A percentile compares a stretch with the other conserved stretches of the same genome.
These are phyloP conservation scores for Aspiorhynchus laticeps DNA, from an alignment of 2,113 vertebrate genomes.

Conservation along the genomic window DNA sequence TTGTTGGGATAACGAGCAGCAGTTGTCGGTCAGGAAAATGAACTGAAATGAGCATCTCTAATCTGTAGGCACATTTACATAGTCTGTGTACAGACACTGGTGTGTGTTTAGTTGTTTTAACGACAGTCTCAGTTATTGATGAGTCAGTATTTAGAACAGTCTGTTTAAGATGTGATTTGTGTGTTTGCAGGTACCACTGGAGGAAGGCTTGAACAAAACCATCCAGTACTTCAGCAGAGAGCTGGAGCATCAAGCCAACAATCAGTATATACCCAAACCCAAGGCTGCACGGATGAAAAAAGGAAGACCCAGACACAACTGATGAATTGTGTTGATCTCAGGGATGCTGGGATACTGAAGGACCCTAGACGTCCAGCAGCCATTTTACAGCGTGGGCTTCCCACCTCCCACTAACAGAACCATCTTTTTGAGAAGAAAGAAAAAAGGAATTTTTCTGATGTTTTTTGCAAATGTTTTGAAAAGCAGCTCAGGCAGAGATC, in stretches of 20 bases:
- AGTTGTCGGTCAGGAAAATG: too few relatives aligned
- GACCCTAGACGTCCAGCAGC: conserved; percentile 47
- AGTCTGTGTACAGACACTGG: background rate
- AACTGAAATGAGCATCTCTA: too few relatives aligned
- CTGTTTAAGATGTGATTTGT: background rate
- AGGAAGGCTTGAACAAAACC: conserved; percentile 98
- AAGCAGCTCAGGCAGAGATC: conserved; percentile 59
- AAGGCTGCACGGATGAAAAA: conserved; percentile 97
- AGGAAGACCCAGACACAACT: conserved; percentile 88
- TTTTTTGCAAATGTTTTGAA: conserved; percentile 65
- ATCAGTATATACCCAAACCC: conserved; percentile 98
- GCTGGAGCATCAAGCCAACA: conserved; percentile 96
- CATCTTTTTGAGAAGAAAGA: background rate
- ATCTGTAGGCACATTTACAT: background rate
- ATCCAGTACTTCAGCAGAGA: conserved; percentile 98
- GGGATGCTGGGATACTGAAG: conserved; percentile 43
- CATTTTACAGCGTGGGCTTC: conserved; percentile 34
- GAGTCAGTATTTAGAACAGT: background rate
- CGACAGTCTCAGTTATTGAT: too few relatives aligned
- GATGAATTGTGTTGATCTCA: conserved; percentile 63
- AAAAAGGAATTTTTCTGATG: conserved; percentile 18
- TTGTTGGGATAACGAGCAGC: too few relatives aligned
- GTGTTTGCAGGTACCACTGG: conserved; percentile 86
- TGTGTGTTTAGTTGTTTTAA: background rate
- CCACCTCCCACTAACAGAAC: background rate